phyloP scores from a whole-genome alignment of 64 coral and sea anemone genomes.

The Anthopleura sola region DNA sequence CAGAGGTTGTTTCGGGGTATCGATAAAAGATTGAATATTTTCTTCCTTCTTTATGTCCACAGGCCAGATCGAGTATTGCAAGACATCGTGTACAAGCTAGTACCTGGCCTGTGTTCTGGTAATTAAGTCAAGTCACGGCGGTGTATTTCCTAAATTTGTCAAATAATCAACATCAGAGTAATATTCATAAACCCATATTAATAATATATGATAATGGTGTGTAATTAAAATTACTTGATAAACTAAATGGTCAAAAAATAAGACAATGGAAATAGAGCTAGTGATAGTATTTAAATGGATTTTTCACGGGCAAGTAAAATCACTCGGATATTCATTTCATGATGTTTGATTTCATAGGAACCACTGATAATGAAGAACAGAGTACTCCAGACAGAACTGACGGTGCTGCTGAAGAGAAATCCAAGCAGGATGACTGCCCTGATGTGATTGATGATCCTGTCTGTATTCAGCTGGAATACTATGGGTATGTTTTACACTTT shows the following conservation, averaged over 20 bases:
- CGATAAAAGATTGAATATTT: background rate
- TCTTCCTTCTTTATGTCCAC: background rate
- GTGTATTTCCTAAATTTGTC: too few relatives aligned
- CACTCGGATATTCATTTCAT: too few relatives aligned
- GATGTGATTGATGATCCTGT: constrained; percentile 43
- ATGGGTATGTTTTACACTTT: constrained; percentile 32
- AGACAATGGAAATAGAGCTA: too few relatives aligned
- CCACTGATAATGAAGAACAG: background rate
- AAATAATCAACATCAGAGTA: too few relatives aligned
- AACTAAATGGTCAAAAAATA: too few relatives aligned
- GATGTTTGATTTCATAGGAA: background rate
- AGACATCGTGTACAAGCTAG: constrained; percentile 50
- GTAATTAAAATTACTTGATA: too few relatives aligned
- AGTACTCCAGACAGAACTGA: background rate
- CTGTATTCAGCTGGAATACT: constrained; percentile 44
- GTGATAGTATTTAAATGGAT: too few relatives aligned
- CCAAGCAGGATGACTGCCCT: background rate
- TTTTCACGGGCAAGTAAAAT: too few relatives aligned
- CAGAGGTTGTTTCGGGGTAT: too few relatives aligned
- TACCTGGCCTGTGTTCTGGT: constrained; percentile 20
- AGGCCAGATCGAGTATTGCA: constrained; percentile 45
- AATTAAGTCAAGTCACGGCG: background rate
- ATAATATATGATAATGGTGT: too few relatives aligned
- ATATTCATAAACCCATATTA: too few relatives aligned
- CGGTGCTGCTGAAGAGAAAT: background rate